These are phyloP conservation scores for Eurystomus gularis DNA, from an alignment of 2,113 vertebrate genomes.

Conservation along the genomic window DNA sequence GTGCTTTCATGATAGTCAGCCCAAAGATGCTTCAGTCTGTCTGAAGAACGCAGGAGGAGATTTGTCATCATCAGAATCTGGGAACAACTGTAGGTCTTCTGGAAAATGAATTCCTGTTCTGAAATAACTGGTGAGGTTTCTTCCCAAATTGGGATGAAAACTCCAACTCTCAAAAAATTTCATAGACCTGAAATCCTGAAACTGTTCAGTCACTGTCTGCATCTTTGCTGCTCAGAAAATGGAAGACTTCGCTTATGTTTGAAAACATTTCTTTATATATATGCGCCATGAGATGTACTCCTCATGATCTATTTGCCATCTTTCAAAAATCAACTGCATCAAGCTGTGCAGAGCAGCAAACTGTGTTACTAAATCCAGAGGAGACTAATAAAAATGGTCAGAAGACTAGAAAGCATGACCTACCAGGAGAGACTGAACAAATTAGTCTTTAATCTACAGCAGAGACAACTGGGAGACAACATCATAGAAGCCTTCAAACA, in stretches of 20 bases:
- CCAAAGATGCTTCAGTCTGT: neutral
- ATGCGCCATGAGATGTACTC: neutral
- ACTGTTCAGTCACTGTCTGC: neutral
- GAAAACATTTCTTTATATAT: neutral
- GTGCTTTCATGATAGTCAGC: neutral
- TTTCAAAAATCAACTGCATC: neutral
- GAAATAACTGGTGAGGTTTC: conserved; percentile 18
- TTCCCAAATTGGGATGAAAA: neutral
- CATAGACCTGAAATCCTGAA: neutral
- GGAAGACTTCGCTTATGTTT: neutral
- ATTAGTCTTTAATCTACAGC: conserved; percentile 13
- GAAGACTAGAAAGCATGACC: conserved; percentile 18
- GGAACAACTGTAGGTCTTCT: neutral
- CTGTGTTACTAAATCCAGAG: neutral
- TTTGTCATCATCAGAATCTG: neutral
- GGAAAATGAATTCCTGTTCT: conserved; percentile 3
- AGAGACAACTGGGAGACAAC: neutral
- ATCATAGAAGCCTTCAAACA: neutral
- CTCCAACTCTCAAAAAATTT: neutral
- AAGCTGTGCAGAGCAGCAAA: neutral
- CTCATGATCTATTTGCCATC: neutral
- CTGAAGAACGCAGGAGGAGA: neutral
- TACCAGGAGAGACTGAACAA: neutral
- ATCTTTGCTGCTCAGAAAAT: conserved; percentile 7
- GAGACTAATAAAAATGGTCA: neutral